Evolutionary conservation across 2,888 invertebrate genomes (phyloP).

Genomic region (Cheilosia impressa): DNA sequence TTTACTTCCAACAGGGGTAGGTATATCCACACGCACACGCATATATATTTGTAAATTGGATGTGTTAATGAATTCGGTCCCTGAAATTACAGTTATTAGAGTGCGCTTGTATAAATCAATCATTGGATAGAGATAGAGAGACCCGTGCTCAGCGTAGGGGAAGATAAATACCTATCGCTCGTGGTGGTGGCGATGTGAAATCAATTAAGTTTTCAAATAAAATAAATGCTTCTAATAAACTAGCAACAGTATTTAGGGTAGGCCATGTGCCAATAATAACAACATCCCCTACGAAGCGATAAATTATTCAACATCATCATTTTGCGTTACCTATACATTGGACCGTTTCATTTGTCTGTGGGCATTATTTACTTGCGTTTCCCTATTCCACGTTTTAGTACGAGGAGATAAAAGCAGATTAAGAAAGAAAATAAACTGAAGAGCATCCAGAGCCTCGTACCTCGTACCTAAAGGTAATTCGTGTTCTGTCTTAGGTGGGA

Average conservation of each 20-base stretch:
- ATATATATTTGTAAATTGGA: not conserved
- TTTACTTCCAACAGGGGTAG: not conserved
- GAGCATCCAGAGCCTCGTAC: too few relatives aligned
- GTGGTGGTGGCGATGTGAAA: slow-evolving; percentile 6
- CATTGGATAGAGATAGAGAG: not conserved
- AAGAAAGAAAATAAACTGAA: slow-evolving; percentile 25
- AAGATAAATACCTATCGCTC: slow-evolving; percentile 23
- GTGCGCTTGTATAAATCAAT: slow-evolving; percentile 22
- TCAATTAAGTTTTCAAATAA: slow-evolving; percentile 52
- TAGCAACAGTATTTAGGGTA: not conserved
- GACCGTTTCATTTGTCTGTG: slow-evolving; percentile 7
- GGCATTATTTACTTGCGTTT: not conserved
- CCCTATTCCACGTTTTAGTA: slow-evolving; percentile 22
- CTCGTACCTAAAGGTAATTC: slow-evolving; percentile 4
- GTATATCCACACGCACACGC: not conserved
- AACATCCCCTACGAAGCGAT: slow-evolving; percentile 6
- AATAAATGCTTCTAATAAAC: too few relatives aligned
- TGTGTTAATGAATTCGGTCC: slow-evolving; percentile 33
- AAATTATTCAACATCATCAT: slow-evolving; percentile 57
- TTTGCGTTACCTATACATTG: slow-evolving; percentile 34
- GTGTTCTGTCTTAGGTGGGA: not conserved
- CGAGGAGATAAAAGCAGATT: slow-evolving; percentile 33
- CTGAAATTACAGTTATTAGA: slow-evolving; percentile 29
- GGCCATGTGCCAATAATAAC: slow-evolving; percentile 1
- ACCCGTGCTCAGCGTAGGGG: not conserved